Evolutionary conservation across 2,797 vertebrate genomes (phyloP).

Genomic region (Notolepis coatsorum): DNA sequence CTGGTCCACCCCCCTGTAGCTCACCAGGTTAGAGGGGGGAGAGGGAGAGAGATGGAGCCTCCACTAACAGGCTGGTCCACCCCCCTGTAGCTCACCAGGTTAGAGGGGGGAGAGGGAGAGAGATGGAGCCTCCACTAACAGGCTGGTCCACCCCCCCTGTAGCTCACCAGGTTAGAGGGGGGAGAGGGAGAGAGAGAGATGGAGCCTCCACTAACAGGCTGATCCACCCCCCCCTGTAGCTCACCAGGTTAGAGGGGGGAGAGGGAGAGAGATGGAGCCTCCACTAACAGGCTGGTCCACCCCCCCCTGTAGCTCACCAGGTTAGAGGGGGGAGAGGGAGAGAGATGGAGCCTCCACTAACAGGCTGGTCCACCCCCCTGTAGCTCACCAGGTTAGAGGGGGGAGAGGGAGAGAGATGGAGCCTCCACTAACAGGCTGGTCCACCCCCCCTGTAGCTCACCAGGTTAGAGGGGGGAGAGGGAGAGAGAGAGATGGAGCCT

Average conservation of each 20-base stretch:
- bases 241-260: too few species aligned
- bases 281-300: slow-evolving; percentile 44
- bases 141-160: slow-evolving; percentile 28
- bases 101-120: slow-evolving; percentile 33
- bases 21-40: too few species aligned
- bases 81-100: too few species aligned
- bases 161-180: too few species aligned
- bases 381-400: too few species aligned
- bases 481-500: slow-evolving; percentile 25
- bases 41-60: slow-evolving; percentile 26
- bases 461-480: too few species aligned
- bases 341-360: slow-evolving; percentile 44
- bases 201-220: slow-evolving; percentile 51
- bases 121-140: slow-evolving; percentile 46
- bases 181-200: slow-evolving; percentile 30
- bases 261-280: slow-evolving; percentile 26
- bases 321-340: slow-evolving; percentile 33
- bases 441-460: too few species aligned
- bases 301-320: slow-evolving; percentile 3
- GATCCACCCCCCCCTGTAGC: slow-evolving; percentile 2
- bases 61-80: slow-evolving; percentile 44
- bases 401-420: slow-evolving; percentile 31
- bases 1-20: slow-evolving; percentile 10
- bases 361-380: slow-evolving; percentile 31
- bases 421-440: slow-evolving; percentile 46